Evolutionary conservation across 2,888 invertebrate genomes (phyloP).

Genomic region (Pachycephus smyrnensis): DNA sequence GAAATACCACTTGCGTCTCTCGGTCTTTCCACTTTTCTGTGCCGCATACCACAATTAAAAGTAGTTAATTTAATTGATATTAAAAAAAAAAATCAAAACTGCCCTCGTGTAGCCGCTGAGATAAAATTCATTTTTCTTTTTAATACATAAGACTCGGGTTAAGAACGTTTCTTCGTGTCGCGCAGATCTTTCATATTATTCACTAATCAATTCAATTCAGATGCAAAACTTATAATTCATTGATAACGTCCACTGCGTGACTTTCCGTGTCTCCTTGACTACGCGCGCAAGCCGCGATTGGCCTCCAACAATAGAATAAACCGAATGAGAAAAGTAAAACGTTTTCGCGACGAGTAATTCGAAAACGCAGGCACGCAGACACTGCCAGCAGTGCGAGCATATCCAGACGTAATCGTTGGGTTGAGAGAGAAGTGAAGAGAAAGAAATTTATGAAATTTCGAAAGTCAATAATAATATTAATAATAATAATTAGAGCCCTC

Average conservation of each 20-base stretch:
- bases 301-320: background rate
- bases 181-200: background rate
- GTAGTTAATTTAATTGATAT: background rate
- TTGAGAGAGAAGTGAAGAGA: background rate
- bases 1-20: background rate
- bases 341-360: background rate
- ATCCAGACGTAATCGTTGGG: background rate
- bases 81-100: background rate
- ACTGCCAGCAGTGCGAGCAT: conserved; percentile 60
- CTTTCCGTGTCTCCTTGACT: background rate
- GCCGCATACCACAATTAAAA: background rate
- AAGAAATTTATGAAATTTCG: background rate
- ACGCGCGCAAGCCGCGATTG: background rate
- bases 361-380: conserved; percentile 33
- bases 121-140: background rate
- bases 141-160: background rate
- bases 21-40: background rate
- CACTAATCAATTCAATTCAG: background rate
- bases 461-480: conserved; percentile 9
- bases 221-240: background rate
- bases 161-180: background rate
- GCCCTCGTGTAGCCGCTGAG: background rate
- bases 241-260: background rate
- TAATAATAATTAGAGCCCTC: conserved; percentile 3
- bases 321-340: background rate